phyloP scores from a whole-genome alignment of 2,113 vertebrate genomes.

The Chauna torquata region DNA sequence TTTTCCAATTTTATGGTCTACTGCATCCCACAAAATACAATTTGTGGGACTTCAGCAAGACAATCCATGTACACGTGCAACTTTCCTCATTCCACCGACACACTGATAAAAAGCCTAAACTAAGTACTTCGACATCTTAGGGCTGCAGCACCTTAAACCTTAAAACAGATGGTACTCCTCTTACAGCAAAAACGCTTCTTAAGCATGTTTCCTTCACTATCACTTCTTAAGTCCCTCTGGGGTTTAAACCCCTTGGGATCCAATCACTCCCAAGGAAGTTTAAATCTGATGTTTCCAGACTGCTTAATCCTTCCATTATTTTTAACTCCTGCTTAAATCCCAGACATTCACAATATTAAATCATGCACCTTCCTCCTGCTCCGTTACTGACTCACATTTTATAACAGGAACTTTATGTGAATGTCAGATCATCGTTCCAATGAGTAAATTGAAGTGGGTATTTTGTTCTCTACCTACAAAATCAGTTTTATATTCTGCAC shows the following conservation, averaged over 20 bases:
- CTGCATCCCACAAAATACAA: constrained; percentile 36
- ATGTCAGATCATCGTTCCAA: not conserved
- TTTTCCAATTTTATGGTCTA: constrained; percentile 50
- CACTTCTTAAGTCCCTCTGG: not conserved
- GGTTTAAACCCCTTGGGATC: not conserved
- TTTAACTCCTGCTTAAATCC: not conserved
- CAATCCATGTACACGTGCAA: not conserved
- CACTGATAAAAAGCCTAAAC: not conserved
- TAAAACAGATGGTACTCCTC: not conserved
- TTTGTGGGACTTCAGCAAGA: not conserved
- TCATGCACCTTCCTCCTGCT: not conserved
- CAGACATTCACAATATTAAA: not conserved
- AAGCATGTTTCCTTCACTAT: not conserved
- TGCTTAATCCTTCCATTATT: not conserved
- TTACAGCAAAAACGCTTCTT: not conserved
- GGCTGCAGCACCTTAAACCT: not conserved
- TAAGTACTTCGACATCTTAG: not conserved
- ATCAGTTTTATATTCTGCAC: not conserved
- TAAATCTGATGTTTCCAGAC: not conserved
- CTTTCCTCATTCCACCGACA: not conserved
- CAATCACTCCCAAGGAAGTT: not conserved
- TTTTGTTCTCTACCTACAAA: not conserved
- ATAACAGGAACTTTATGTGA: not conserved
- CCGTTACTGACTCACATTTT: rapidly evolving
- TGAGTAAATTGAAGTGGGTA: not conserved